phyloP scores from a whole-genome alignment of 2,113 vertebrate species.

The Naja naja region DNA sequence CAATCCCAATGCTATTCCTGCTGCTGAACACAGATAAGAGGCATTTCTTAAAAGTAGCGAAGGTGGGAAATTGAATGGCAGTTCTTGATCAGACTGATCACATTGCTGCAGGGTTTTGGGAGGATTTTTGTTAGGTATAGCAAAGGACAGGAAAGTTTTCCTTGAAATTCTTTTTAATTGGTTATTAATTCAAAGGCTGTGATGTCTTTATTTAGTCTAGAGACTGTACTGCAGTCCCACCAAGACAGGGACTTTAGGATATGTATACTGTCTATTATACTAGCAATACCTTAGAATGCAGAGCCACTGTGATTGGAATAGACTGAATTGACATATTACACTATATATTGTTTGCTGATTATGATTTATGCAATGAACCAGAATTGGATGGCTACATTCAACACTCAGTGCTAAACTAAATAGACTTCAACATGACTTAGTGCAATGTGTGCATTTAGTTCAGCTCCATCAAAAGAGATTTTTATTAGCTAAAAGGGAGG shows the following conservation, averaged over 20 bases:
- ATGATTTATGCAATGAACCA: neutral
- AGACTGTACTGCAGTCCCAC: neutral
- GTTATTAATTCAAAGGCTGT: neutral
- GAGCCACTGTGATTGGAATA: neutral
- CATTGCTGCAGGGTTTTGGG: neutral
- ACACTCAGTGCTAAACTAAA: neutral
- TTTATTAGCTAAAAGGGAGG: neutral
- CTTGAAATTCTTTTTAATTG: neutral
- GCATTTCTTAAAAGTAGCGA: neutral
- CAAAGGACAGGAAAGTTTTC: neutral
- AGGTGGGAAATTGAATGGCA: neutral
- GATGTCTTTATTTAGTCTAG: neutral
- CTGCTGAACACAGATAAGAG: slow-evolving; percentile 20
- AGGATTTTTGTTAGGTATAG: neutral
- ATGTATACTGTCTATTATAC: too few relatives aligned
- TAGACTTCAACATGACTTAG: neutral
- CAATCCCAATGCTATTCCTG: slow-evolving; percentile 16
- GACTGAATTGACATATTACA: neutral
- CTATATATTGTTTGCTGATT: neutral
- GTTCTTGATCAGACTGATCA: neutral
- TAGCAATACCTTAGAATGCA: neutral
- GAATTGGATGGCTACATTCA: neutral
- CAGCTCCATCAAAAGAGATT: neutral
- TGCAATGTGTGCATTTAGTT: neutral
- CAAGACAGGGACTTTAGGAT: neutral